Evolutionary conservation across 2,888 invertebrate genomes (phyloP).

Genomic region (Leptothorax acervorum): DNA sequence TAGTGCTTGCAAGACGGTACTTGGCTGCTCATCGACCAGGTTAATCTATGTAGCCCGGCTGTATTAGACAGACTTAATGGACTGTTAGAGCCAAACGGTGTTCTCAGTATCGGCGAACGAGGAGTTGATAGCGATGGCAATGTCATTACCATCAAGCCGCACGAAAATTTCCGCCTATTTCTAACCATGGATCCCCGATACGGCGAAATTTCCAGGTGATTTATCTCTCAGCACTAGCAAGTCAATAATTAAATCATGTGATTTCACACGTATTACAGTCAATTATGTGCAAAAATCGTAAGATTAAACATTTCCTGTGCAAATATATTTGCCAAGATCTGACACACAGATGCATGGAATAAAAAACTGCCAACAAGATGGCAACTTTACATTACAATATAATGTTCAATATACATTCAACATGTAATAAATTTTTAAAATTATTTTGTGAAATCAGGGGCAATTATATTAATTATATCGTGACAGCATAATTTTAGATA

Average conservation of each 20-base stretch:
- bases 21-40: slow-evolving; percentile 96
- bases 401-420: neutral
- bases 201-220: slow-evolving; percentile 96
- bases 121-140: slow-evolving; percentile 92
- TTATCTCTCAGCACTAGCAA: neutral
- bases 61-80: slow-evolving; percentile 98
- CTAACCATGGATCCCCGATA: slow-evolving; percentile 97
- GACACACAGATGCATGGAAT: too few species aligned
- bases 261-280: neutral
- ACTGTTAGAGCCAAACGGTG: slow-evolving; percentile 96
- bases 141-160: slow-evolving; percentile 92
- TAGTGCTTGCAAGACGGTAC: slow-evolving; percentile 92
- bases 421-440: neutral
- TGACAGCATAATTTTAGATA: neutral
- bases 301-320: neutral
- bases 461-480: neutral
- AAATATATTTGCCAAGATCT: too few species aligned
- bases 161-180: slow-evolving; percentile 96
- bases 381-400: neutral
- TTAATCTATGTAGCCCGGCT: slow-evolving; percentile 98
- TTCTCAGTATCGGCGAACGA: slow-evolving; percentile 95
- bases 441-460: neutral
- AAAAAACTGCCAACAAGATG: neutral
- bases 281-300: neutral
- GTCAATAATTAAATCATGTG: neutral